Base-by-base conservation (phyloP, 2,113 vertebrate genomes). In the Cinclus mexicanus region DNA sequence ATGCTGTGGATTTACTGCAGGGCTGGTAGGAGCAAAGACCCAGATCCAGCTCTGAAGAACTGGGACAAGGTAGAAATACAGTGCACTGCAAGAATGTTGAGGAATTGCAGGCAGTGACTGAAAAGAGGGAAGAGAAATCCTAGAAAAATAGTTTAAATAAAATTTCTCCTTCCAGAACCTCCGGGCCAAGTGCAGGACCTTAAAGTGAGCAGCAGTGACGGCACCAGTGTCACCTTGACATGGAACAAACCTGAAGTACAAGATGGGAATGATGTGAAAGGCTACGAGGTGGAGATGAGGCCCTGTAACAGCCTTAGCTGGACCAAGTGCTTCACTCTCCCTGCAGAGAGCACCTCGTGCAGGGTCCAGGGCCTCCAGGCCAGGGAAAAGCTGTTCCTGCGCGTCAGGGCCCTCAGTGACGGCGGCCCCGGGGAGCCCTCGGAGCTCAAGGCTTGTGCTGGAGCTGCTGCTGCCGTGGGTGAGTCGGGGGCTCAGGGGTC, bases 241-340 rank as follows among this genome's bases (percentile, higher is more conserved):
- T 99, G 99, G 99, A 98, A 53, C 56, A 97, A 92, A 92, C 98
- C 99, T 17, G 98, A 97, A 37, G 42, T 89, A 31, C 84, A 97
- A 69, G 74, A 97, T 1, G 97, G 97, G 41, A 98, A 97, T 17
- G 95, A 97, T 39, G 98, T 98, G 63, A 98, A 97, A 53, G 99
- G 98, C 3, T 99, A 99, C 15, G 97, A 98, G 49, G 98, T 99
- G 87, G 99, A 99, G 95, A 97, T 99, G 89, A 96, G 98, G 50
- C 94, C 97, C 87, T 96, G 96, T 21, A 97, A 97, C 44, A 97
- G 81, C 95, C 89, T 96, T 19, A 98, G 96, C 42, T 99, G 99
- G 99, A 97, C 60, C 50, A 98, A 97, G 4, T 99, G 98, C 96
- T 99, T 98, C 37, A 1, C 37, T 15, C 97, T 98, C 44, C 97